Evolutionary conservation across 2,797 vertebrate species (phyloP).

Genomic region (Gymnothorax reevesii): DNA sequence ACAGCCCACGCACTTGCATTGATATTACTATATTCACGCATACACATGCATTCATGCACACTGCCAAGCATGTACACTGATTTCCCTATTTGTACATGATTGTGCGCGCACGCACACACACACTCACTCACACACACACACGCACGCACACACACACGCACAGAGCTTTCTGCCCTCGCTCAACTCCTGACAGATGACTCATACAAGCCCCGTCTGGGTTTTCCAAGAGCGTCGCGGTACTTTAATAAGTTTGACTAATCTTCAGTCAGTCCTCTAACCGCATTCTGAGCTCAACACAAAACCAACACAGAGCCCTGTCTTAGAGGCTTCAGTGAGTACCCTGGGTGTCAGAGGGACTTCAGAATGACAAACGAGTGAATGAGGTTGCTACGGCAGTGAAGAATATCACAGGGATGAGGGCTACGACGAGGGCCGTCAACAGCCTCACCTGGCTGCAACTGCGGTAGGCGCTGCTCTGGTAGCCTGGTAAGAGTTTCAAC

Average conservation of each 20-base stretch:
- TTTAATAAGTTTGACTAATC: conserved; percentile 18
- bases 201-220: neutral
- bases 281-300: neutral
- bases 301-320: neutral
- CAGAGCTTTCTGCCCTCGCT: neutral
- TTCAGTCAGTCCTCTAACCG: neutral
- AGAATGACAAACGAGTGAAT: neutral
- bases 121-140: neutral
- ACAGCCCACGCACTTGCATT: neutral
- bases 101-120: conserved; percentile 19
- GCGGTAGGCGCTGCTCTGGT: neutral
- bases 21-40: neutral
- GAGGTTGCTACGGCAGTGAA: neutral
- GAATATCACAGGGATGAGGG: neutral
- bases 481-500: neutral
- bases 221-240: neutral
- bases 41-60: neutral
- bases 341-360: neutral
- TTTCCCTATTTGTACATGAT: neutral
- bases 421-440: neutral
- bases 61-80: neutral
- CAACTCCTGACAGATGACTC: neutral
- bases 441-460: no score
- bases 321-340: neutral
- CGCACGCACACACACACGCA: conserved; percentile 5